Evolutionary conservation across 2,113 vertebrate species (phyloP).

Genomic region (Otocyon megalotis): DNA sequence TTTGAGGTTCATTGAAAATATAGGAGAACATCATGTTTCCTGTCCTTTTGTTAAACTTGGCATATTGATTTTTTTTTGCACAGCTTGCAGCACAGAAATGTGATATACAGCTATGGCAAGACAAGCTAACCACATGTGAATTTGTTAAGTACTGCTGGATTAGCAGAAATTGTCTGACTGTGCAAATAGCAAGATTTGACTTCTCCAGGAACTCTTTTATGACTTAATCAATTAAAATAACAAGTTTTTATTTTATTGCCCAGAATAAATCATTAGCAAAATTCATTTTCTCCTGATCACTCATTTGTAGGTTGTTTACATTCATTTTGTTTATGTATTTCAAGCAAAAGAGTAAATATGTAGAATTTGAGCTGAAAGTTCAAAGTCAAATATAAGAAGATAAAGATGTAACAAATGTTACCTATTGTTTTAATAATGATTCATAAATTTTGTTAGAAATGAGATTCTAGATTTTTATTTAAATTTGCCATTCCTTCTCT

Average conservation of each 20-base stretch:
- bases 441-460: constrained; percentile 63
- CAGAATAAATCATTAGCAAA: constrained; percentile 76
- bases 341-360: background rate
- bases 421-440: constrained; percentile 45
- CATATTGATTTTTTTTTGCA: constrained; percentile 83
- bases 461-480: constrained; percentile 51
- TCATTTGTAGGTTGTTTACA: background rate
- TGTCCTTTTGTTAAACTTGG: constrained; percentile 85
- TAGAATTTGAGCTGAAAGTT: constrained; percentile 61
- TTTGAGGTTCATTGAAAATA: constrained; percentile 85
- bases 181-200: constrained; percentile 68
- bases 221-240: constrained; percentile 85
- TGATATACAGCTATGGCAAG: constrained; percentile 81
- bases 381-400: constrained; percentile 49
- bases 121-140: constrained; percentile 82
- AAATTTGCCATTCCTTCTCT: constrained; percentile 67
- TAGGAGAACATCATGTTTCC: constrained; percentile 79
- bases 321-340: constrained; percentile 50
- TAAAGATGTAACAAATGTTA: background rate
- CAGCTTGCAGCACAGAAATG: constrained; percentile 81
- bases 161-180: constrained; percentile 80
- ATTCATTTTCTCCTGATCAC: constrained; percentile 67
- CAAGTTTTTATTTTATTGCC: constrained; percentile 78
- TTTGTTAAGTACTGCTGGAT: constrained; percentile 84
- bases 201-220: constrained; percentile 80